phyloP scores from a whole-genome alignment of 2,888 invertebrate species.

The Dynastes tityus region DNA sequence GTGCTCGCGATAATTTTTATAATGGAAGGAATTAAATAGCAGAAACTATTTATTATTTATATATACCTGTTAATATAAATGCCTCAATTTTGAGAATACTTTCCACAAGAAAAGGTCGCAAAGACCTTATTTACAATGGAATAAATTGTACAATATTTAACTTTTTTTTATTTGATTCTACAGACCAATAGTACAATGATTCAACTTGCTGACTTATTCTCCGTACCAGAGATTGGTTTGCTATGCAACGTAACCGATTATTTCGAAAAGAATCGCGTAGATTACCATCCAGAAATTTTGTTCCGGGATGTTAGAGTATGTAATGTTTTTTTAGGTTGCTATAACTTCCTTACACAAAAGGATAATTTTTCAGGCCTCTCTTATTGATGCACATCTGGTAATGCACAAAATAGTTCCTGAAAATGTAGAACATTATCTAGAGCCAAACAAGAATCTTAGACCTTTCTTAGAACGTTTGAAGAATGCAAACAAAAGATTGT shows the following conservation, averaged over 20 bases:
- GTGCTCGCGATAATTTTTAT: too few species aligned
- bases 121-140: neutral
- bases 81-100: too few species aligned
- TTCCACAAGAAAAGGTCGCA: too few species aligned
- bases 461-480: slow-evolving; percentile 84
- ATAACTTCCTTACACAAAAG: neutral
- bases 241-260: slow-evolving; percentile 95
- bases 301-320: slow-evolving; percentile 73
- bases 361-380: slow-evolving; percentile 79
- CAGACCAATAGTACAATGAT: slow-evolving; percentile 85
- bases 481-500: slow-evolving; percentile 87
- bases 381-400: slow-evolving; percentile 88
- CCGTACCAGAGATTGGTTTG: slow-evolving; percentile 96
- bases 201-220: slow-evolving; percentile 96
- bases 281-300: slow-evolving; percentile 95
- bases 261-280: slow-evolving; percentile 90
- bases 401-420: slow-evolving; percentile 93
- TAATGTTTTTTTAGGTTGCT: neutral
- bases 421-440: slow-evolving; percentile 86
- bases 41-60: too few species aligned
- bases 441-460: slow-evolving; percentile 81
- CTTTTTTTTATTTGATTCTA: slow-evolving; percentile 66
- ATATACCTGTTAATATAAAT: too few species aligned
- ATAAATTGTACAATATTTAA: slow-evolving; percentile 10
- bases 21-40: too few species aligned